These are phyloP conservation scores for Hydrozoanthus tunicans DNA, from an alignment of 64 coral and sea anemone genomes.

Conservation along the genomic window DNA sequence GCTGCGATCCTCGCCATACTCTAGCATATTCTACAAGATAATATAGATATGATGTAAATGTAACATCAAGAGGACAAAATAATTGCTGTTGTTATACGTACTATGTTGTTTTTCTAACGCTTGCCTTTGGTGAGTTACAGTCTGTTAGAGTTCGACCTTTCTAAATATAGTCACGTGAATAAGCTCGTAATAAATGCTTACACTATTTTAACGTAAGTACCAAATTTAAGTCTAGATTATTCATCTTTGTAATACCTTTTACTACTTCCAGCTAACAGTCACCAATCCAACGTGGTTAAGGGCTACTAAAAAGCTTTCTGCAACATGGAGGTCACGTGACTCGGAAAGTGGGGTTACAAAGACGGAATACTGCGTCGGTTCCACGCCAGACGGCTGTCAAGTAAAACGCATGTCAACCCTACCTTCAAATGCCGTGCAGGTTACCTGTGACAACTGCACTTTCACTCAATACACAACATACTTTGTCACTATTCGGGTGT, in stretches of 20 bases:
- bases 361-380: neutral
- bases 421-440: neutral
- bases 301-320: neutral
- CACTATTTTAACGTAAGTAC: too few relatives aligned
- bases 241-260: neutral
- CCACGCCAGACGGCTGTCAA: conserved; percentile 9
- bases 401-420: neutral
- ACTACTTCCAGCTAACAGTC: neutral
- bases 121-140: too few relatives aligned
- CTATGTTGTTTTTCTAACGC: too few relatives aligned
- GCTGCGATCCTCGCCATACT: too few relatives aligned
- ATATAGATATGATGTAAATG: too few relatives aligned
- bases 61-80: too few relatives aligned
- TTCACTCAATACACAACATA: neutral
- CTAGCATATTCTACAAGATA: too few relatives aligned
- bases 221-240: too few relatives aligned
- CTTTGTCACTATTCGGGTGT: neutral
- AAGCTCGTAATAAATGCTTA: too few relatives aligned
- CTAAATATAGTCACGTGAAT: too few relatives aligned
- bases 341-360: conserved; percentile 1
- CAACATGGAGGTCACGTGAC: neutral
- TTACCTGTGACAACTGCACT: neutral
- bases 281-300: neutral
- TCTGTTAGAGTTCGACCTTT: too few relatives aligned
- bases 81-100: too few relatives aligned